Percentiles rank a stretch among this genome's conserved stretches.
phyloP scores from a whole-genome alignment of 1,140 invertebrate species.

The Augochlora pura region DNA sequence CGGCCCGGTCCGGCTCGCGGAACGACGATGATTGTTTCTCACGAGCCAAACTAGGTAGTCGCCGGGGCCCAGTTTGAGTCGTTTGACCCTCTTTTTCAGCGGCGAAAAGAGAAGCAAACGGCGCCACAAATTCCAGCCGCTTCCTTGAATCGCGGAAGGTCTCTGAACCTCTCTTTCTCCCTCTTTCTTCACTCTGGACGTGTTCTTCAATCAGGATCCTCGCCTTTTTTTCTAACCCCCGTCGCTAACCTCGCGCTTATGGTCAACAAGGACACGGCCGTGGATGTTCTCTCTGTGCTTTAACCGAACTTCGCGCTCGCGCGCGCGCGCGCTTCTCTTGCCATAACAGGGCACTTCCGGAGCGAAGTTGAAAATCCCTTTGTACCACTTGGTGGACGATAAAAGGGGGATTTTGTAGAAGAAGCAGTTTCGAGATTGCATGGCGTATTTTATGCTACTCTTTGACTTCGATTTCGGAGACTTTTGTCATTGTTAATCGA shows the following conservation, averaged over 20 bases:
- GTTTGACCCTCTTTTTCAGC: conserved; percentile 41
- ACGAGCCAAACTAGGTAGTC: conserved; percentile 67
- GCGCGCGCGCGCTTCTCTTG: no score
- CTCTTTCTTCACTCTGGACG: neutral
- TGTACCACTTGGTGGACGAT: no score
- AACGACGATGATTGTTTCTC: conserved; percentile 62
- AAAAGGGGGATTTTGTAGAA: no score
- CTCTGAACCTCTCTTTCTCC: conserved; percentile 9
- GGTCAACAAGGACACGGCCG: neutral
- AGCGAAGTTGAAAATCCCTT: neutral
- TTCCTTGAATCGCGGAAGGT: conserved; percentile 50
- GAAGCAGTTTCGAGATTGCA: no score
- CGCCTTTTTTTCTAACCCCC: neutral
- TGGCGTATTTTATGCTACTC: no score
- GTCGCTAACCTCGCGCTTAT: neutral
- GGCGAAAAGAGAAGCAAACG: conserved; percentile 45
- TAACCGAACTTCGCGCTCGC: neutral
- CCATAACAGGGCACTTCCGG: neutral
- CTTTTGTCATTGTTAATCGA: no score
- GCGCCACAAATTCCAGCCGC: conserved; percentile 45
- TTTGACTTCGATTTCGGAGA: no score
- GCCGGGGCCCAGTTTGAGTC: conserved; percentile 33
- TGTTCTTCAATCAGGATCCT: no score
- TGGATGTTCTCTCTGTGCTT: neutral
- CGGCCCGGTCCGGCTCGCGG: neutral